phyloP scores from a whole-genome alignment of 2,113 vertebrate genomes.

The Acrocephalus arundinaceus region DNA sequence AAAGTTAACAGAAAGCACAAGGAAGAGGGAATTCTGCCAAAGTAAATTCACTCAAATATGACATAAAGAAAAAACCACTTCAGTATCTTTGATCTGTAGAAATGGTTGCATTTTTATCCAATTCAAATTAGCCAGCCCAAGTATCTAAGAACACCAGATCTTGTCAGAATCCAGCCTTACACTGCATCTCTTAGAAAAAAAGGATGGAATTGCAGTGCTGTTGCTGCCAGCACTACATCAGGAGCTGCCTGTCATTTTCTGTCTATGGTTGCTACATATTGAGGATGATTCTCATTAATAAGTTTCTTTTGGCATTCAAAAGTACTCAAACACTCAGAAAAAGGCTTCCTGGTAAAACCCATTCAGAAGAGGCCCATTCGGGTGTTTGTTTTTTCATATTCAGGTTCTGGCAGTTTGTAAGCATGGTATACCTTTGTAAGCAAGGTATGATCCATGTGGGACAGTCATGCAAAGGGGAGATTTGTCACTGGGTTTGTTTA shows the following conservation, averaged over 20 bases:
- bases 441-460: background rate
- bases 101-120: background rate
- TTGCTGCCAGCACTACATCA: background rate
- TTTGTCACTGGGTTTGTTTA: background rate
- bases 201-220: background rate
- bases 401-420: background rate
- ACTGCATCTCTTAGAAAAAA: background rate
- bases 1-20: background rate
- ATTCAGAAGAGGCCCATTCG: background rate
- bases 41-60: background rate
- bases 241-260: background rate
- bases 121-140: background rate
- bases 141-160: accelerated
- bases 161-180: background rate
- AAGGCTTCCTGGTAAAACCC: background rate
- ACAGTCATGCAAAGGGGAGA: background rate
- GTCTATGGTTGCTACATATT: background rate
- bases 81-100: background rate
- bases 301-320: background rate
- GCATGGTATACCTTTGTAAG: no score
- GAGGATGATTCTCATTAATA: background rate
- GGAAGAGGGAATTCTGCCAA: background rate
- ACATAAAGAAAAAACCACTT: background rate
- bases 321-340: background rate
- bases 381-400: background rate